phyloP scores from a whole-genome alignment of 23 tunicate species.

The Styela plicata region DNA sequence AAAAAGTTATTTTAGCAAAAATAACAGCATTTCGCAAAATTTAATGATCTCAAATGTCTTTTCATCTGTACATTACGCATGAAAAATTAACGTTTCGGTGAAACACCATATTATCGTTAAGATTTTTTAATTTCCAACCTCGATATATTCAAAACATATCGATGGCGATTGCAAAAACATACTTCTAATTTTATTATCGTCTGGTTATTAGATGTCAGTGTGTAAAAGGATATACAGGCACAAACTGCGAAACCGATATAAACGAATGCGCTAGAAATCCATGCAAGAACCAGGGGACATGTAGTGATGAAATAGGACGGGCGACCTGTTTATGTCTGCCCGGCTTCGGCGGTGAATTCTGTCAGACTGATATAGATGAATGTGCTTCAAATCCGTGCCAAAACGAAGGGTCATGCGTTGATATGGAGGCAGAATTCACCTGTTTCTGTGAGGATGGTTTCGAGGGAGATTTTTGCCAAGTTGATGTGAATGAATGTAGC shows the following conservation, averaged over 20 bases:
- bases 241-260: slow-evolving; percentile 22
- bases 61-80: too few species aligned
- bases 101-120: too few species aligned
- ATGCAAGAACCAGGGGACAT: slow-evolving; percentile 5
- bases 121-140: too few species aligned
- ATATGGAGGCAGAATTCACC: slow-evolving; percentile 20
- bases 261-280: slow-evolving; percentile 24
- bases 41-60: too few species aligned
- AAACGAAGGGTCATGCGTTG: slow-evolving; percentile 27
- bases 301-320: slow-evolving; percentile 15
- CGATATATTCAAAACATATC: too few species aligned
- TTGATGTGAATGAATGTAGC: not conserved
- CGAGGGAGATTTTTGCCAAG: slow-evolving; percentile 24
- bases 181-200: too few species aligned
- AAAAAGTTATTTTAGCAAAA: too few species aligned
- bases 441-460: slow-evolving; percentile 21
- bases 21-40: too few species aligned
- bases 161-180: too few species aligned
- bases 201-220: slow-evolving; percentile 15
- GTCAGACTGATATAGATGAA: slow-evolving; percentile 19
- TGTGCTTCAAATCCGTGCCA: slow-evolving; percentile 24
- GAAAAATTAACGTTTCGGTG: too few species aligned
- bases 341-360: slow-evolving; percentile 31
- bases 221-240: slow-evolving; percentile 15
- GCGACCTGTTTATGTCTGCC: slow-evolving; percentile 15